phyloP scores from a whole-genome alignment of 2,797 vertebrate species.

The Trichosurus vulpecula region DNA sequence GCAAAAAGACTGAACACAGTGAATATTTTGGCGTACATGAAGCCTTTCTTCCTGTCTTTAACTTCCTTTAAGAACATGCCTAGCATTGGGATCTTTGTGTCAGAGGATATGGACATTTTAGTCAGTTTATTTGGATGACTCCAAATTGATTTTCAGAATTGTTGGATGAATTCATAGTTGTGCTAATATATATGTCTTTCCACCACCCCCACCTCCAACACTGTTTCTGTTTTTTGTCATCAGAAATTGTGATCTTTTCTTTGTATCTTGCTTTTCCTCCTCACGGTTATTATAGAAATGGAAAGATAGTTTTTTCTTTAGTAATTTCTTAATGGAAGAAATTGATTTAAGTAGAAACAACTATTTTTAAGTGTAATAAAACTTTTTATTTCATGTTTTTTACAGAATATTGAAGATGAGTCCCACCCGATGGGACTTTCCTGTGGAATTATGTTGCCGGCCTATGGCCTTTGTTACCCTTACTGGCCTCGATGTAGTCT shows the following conservation, averaged over 20 bases:
- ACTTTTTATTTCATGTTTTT: slow-evolving; percentile 71
- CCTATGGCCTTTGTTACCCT: slow-evolving; percentile 99
- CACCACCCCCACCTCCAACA: neutral
- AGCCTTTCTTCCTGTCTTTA: neutral
- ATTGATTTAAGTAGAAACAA: slow-evolving; percentile 6
- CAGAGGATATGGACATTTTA: neutral
- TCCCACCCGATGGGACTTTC: slow-evolving; percentile 95
- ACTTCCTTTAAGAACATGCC: neutral
- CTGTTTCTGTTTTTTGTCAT: neutral
- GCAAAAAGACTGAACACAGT: neutral
- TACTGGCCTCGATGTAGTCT: slow-evolving; percentile 95
- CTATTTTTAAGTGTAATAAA: slow-evolving; percentile 6
- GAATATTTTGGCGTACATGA: neutral
- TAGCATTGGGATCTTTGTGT: neutral
- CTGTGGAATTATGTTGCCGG: slow-evolving; percentile 96
- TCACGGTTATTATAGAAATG: neutral
- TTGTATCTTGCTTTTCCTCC: neutral
- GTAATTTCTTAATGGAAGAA: neutral
- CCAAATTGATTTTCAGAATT: neutral
- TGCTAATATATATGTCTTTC: neutral
- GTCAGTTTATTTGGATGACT: too few relatives aligned
- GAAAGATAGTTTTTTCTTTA: slow-evolving; percentile 2
- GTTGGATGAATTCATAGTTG: neutral
- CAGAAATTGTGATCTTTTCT: slow-evolving; percentile 29
- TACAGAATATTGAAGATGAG: slow-evolving; percentile 82